Percentiles rank a stretch among this genome's conserved stretches.
Conservation (phyloP, 2,113 vertebrate genomes). For the Menidia beryllina region DNA sequence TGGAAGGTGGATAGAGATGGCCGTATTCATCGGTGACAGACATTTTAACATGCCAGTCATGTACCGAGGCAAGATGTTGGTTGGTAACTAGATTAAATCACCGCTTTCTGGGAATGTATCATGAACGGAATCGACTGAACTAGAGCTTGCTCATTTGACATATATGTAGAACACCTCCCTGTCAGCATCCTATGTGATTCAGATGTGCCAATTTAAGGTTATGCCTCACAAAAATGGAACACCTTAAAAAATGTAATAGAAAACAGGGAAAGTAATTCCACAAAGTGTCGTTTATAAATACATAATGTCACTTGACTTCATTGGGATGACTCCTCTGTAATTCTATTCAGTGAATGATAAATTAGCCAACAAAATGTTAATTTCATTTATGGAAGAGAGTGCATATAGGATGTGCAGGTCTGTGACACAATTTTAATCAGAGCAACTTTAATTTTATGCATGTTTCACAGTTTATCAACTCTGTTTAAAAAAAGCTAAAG, state of each 20-base stretch:
- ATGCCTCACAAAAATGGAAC: not conserved
- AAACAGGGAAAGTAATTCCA: conserved; percentile 48
- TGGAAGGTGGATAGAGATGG: too few species aligned
- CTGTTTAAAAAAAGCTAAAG: conserved; percentile 44
- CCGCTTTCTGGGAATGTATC: not conserved
- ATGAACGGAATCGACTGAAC: too few species aligned
- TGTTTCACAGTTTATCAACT: conserved; percentile 65
- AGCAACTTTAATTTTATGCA: conserved; percentile 58
- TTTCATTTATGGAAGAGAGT: conserved; percentile 53
- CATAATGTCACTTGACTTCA: conserved; percentile 54
- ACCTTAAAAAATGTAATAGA: conserved; percentile 36
- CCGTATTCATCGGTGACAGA: too few species aligned
- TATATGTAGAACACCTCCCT: too few species aligned
- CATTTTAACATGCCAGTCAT: too few species aligned
- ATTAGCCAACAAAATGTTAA: conserved; percentile 68
- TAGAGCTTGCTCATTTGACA: too few species aligned
- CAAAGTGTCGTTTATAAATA: conserved; percentile 58
- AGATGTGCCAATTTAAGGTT: not conserved
- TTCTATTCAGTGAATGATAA: conserved; percentile 62
- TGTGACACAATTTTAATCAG: conserved; percentile 63
- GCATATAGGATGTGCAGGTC: conserved; percentile 42
- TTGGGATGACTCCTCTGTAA: conserved; percentile 51
- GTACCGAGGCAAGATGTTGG: not conserved
- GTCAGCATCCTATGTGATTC: not conserved
- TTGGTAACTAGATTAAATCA: not conserved